Conservation (phyloP, 2,888 invertebrate species). For the Himalopsyche anomala region DNA sequence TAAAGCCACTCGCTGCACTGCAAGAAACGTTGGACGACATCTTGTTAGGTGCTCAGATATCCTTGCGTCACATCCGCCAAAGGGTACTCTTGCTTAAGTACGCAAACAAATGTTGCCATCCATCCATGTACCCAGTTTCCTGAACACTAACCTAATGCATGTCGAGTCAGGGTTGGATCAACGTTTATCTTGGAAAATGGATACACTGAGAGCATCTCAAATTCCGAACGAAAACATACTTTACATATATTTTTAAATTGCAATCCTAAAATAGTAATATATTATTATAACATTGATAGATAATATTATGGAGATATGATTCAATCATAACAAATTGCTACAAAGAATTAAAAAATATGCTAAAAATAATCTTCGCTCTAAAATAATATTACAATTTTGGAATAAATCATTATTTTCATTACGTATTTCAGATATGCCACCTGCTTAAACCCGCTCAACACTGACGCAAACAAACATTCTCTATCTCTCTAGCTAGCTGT, state of each 20-base stretch:
- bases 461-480: too few species aligned
- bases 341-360: too few species aligned
- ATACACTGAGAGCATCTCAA: neutral
- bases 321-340: too few species aligned
- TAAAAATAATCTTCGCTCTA: too few species aligned
- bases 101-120: constrained; percentile 63
- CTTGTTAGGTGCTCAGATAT: constrained; percentile 62
- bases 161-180: constrained; percentile 12
- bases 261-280: neutral
- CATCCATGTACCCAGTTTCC: constrained; percentile 46
- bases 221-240: neutral
- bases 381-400: too few species aligned
- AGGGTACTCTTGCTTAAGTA: constrained; percentile 54
- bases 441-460: too few species aligned
- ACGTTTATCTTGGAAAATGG: constrained; percentile 11
- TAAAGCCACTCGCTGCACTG: constrained; percentile 49
- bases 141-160: constrained; percentile 35
- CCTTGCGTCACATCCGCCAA: constrained; percentile 50
- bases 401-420: too few species aligned
- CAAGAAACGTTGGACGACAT: constrained; percentile 57
- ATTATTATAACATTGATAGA: too few species aligned
- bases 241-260: neutral
- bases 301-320: too few species aligned
- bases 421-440: too few species aligned
- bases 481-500: too few species aligned